Percentiles rank a stretch among this genome's conserved stretches.
Conservation (phyloP, 2,113 vertebrate species). For the Microcebus ravelobensis region DNA sequence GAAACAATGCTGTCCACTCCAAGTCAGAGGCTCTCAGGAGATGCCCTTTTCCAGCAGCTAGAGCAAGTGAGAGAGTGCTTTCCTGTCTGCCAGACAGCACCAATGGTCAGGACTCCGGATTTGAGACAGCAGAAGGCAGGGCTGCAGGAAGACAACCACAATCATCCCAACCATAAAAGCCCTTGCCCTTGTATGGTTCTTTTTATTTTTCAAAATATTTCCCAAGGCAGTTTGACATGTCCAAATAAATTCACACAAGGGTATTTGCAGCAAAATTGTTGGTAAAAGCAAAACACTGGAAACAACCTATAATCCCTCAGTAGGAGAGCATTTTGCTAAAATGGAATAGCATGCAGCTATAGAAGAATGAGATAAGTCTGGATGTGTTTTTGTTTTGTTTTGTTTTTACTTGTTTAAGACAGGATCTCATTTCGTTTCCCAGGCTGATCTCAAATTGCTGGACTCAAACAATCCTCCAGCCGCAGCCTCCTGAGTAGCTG, state of each 20-base stretch:
- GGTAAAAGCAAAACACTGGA: not conserved
- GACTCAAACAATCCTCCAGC: too few relatives aligned
- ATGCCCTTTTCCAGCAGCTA: not conserved
- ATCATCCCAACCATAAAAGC: not conserved
- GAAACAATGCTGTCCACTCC: not conserved
- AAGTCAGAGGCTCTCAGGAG: not conserved
- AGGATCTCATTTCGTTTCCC: too few relatives aligned
- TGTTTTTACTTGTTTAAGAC: too few relatives aligned
- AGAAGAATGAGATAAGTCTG: not conserved
- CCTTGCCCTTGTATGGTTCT: not conserved
- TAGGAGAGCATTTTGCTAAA: not conserved
- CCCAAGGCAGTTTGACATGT: not conserved
- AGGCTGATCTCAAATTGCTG: too few relatives aligned
- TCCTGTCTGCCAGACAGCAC: not conserved
- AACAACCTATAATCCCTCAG: not conserved
- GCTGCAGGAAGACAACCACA: not conserved
- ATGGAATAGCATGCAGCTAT: not conserved
- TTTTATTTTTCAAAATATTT: slow-evolving; percentile 48
- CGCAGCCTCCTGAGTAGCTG: too few relatives aligned
- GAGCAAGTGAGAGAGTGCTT: not conserved
- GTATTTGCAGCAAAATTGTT: slow-evolving; percentile 17
- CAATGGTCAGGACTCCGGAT: not conserved
- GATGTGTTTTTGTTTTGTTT: too few relatives aligned
- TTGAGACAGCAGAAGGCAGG: not conserved
- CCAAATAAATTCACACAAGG: not conserved